Evolutionary conservation across 2,113 vertebrate species (phyloP).

Genomic region (Percina caprodes): DNA sequence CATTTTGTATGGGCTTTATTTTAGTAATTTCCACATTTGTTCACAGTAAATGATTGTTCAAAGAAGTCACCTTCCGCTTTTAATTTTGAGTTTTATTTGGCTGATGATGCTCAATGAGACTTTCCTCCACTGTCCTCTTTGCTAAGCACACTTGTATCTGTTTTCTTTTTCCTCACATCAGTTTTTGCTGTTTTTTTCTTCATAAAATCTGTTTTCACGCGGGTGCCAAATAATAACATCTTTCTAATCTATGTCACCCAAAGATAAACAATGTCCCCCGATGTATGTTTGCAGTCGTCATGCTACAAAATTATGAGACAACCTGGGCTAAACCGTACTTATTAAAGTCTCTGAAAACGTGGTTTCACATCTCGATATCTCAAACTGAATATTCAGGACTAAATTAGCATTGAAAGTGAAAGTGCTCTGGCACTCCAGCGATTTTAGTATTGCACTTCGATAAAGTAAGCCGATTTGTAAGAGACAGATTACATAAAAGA

Average conservation of each 20-base stretch:
- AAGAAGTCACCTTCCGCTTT: conserved; percentile 46
- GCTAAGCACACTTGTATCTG: not conserved
- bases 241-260: not conserved
- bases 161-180: not conserved
- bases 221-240: conserved; percentile 62
- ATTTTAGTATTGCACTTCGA: too few species aligned
- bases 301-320: not conserved
- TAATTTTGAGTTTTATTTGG: conserved; percentile 16
- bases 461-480: too few species aligned
- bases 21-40: conserved; percentile 62
- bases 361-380: not conserved
- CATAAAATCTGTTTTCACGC: conserved; percentile 1
- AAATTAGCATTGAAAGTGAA: not conserved
- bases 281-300: not conserved
- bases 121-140: not conserved
- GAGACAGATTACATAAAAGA: not conserved
- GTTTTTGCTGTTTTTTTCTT: not conserved
- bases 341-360: not conserved
- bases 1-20: conserved; percentile 66
- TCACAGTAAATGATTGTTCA: conserved; percentile 57
- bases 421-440: not conserved
- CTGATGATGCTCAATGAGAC: conserved; percentile 29
- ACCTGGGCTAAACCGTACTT: not conserved
- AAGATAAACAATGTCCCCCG: not conserved
- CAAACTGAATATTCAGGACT: not conserved